Evolutionary conservation across 2,113 vertebrate genomes (phyloP), one percentile per base, ranked within the genome.

Genomic region (Microtus oregoni): DNA sequence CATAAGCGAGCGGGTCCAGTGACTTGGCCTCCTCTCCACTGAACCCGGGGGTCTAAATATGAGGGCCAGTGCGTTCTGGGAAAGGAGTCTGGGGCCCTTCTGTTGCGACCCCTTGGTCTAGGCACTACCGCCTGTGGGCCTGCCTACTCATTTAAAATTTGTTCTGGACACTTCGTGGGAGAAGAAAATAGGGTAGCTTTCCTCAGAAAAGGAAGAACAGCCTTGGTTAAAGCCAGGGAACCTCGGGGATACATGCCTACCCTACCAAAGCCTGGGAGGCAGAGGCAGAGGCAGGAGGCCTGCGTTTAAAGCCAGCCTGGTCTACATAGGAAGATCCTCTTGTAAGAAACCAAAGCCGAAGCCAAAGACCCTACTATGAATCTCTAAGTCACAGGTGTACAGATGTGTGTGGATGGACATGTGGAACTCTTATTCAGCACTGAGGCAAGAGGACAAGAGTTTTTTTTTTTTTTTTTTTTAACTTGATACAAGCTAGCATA

Each of bases 41-140:
- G 15, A 26, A 41, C 19, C 47, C 20, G 55, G 82, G 78, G 52
- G 68, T 24, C 55, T 61, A 79, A 20, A 55, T 17, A 11, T 3
- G 13, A 70, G 58, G 50, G 65, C 73, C 32, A 68, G 58, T 20
- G 0, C 0, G 0, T 19, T 4, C 14, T 2, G 30, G 61, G 22
- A 81, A 55, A 76, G 77, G 22, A 73, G 35, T 38, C 50, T 14
- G 17, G 0, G 30, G 35, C 44, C 44, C 72, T 58, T 79, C n/a
- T 61, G 70, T 17, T 14, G 0, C 14, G 52, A 35, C 32, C 0
- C 22, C 89, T 52, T 47, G 58, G 70, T 52, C n/a, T 75, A 61
- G 47, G 19, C 68, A 67, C 70, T 1, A 4, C 13, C 2, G 3
- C 9, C 15, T 52, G 35, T 5, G 44, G 1, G 13, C 35, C 67